Percentiles rank a stretch among this genome's conserved stretches.
phyloP scores from a whole-genome alignment of 2,888 invertebrate genomes.

The Drosophila neotestacea region DNA sequence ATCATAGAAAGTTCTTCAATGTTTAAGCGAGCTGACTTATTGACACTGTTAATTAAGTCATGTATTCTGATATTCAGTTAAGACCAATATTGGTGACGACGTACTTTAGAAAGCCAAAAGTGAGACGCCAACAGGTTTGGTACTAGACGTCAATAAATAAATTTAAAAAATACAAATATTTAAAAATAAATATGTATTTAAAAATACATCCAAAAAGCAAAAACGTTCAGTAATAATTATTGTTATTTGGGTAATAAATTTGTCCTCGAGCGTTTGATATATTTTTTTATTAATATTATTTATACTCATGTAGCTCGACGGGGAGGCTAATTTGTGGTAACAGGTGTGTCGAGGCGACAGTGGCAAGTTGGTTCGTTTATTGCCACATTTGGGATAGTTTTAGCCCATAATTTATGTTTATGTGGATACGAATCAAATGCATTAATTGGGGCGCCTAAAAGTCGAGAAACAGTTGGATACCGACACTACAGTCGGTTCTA shows the following conservation, averaged over 20 bases:
- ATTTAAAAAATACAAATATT: slow-evolving; percentile 12
- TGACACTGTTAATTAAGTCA: slow-evolving; percentile 1
- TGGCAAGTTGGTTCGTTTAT: slow-evolving; percentile 6
- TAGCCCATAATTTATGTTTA: slow-evolving; percentile 49
- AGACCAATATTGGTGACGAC: neutral
- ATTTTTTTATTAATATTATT: slow-evolving; percentile 27
- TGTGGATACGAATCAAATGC: slow-evolving; percentile 15
- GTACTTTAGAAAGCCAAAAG: neutral
- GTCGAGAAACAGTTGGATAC: slow-evolving; percentile 12
- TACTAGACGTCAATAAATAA: slow-evolving; percentile 38
- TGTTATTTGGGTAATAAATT: slow-evolving; percentile 30
- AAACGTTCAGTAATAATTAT: slow-evolving; percentile 23
- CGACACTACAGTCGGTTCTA: neutral
- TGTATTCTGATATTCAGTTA: slow-evolving; percentile 1
- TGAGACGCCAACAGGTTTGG: slow-evolving; percentile 25
- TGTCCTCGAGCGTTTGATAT: slow-evolving; percentile 13
- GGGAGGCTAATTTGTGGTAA: slow-evolving; percentile 51
- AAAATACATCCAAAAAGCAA: neutral
- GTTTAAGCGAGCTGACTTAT: neutral
- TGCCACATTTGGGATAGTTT: slow-evolving; percentile 38
- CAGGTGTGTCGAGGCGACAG: slow-evolving; percentile 44
- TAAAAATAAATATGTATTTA: slow-evolving; percentile 11
- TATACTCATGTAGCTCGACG: slow-evolving; percentile 14
- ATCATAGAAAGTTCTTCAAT: slow-evolving; percentile 9
- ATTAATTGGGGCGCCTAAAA: slow-evolving; percentile 45